Percentiles rank a stretch among this genome's conserved stretches.
Conservation (phyloP, 2,888 invertebrate genomes). For the Latrodectus elegans region DNA sequence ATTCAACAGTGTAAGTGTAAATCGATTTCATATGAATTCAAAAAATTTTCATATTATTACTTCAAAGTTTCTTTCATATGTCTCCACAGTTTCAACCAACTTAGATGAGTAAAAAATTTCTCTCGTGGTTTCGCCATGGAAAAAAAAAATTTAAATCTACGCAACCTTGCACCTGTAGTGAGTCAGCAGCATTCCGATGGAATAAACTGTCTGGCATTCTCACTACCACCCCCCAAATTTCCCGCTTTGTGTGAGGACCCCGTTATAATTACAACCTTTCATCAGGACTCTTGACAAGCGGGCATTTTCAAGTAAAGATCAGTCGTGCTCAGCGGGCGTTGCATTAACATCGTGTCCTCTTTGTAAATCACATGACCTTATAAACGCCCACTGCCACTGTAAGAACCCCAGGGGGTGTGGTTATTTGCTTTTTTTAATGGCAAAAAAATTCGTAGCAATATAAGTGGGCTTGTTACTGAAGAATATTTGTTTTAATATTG, state of each 20-base stretch:
- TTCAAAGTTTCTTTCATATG: too few relatives aligned
- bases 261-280: conserved; percentile 35
- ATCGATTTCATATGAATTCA: too few relatives aligned
- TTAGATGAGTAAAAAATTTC: too few relatives aligned
- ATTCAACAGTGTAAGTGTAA: too few relatives aligned
- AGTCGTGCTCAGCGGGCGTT: conserved; percentile 27
- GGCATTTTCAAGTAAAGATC: neutral
- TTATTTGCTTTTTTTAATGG: neutral
- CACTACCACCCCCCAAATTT: neutral
- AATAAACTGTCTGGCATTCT: neutral
- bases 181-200: neutral
- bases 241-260: neutral
- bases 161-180: neutral
- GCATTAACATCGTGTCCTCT: conserved; percentile 23
- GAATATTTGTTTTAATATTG: neutral
- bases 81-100: too few relatives aligned
- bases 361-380: conserved; percentile 26
- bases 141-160: too few relatives aligned
- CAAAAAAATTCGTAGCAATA: neutral
- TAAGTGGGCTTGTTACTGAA: neutral
- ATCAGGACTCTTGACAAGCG: neutral
- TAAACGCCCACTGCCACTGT: conserved; percentile 41
- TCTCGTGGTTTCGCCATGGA: too few relatives aligned
- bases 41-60: too few relatives aligned
- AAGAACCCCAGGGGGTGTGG: conserved; percentile 13